These are phyloP conservation scores for Orestias chungarensis DNA, from an alignment of 2,797 vertebrate species.

Conservation along the genomic window DNA sequence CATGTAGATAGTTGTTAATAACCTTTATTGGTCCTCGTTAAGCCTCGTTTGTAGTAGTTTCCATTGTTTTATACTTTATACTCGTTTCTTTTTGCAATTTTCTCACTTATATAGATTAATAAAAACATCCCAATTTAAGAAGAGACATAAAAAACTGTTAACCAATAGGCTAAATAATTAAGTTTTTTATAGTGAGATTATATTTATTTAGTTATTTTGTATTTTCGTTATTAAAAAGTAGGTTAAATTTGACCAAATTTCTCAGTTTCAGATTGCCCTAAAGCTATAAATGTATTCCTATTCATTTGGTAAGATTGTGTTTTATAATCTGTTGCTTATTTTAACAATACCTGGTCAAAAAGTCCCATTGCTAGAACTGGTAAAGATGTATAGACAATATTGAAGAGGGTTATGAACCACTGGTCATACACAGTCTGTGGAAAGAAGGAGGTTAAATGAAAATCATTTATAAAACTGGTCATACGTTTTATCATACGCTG, in stretches of 20 bases:
- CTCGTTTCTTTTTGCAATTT: too few relatives aligned
- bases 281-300: background rate
- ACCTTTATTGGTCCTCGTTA: too few relatives aligned
- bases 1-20: too few relatives aligned
- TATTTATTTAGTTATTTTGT: too few relatives aligned
- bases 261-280: background rate
- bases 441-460: constrained; percentile 14
- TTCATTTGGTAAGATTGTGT: background rate
- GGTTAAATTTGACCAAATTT: background rate
- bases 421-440: constrained; percentile 88
- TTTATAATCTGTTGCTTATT: background rate
- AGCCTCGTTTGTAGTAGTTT: too few relatives aligned
- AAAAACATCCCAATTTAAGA: too few relatives aligned
- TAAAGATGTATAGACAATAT: constrained; percentile 87
- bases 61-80: too few relatives aligned
- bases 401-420: constrained; percentile 90
- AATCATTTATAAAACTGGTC: background rate
- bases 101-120: too few relatives aligned
- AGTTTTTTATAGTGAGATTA: too few relatives aligned
- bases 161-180: too few relatives aligned
- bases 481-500: background rate
- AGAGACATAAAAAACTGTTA: too few relatives aligned
- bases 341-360: constrained; percentile 85
- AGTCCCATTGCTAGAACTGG: constrained; percentile 87
- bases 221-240: background rate